Evolutionary conservation across 1,140 invertebrate genomes (phyloP).

Genomic region (Brachionus rotundiformis): DNA sequence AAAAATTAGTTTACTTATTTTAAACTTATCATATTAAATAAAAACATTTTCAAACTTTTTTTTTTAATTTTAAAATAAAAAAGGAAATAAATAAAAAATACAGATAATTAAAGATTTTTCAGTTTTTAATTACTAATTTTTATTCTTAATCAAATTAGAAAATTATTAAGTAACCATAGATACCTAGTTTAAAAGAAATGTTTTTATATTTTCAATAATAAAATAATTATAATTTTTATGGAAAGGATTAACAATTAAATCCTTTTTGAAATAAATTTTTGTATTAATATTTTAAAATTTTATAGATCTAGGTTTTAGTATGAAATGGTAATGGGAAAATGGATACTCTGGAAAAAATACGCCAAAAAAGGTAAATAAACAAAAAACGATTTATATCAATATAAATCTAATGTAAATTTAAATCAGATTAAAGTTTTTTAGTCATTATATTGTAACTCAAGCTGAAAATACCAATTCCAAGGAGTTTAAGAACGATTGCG

Average conservation of each 20-base stretch:
- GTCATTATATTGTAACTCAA: neutral
- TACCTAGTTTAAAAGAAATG: neutral
- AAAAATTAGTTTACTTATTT: neutral
- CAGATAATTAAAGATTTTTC: too few species aligned
- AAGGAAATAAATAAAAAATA: too few species aligned
- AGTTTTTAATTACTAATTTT: too few species aligned
- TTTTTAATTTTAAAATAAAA: too few species aligned
- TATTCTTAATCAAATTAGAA: neutral
- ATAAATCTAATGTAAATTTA: too few species aligned
- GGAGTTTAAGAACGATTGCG: too few species aligned
- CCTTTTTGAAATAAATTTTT: neutral
- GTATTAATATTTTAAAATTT: neutral
- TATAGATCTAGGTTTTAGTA: neutral
- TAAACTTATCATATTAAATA: neutral
- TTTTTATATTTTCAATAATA: neutral
- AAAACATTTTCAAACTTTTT: too few species aligned
- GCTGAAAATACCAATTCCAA: too few species aligned
- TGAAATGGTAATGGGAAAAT: neutral
- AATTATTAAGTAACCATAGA: neutral
- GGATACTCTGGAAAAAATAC: neutral
- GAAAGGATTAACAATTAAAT: neutral
- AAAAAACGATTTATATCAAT: too few species aligned
- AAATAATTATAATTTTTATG: neutral
- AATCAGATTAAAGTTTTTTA: constrained; percentile 12
- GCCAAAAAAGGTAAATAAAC: constrained; percentile 45